A percentile compares a stretch with the other conserved stretches of the same genome.
Conservation (phyloP, 2,797 vertebrate genomes). For the Takifugu rubripes region DNA sequence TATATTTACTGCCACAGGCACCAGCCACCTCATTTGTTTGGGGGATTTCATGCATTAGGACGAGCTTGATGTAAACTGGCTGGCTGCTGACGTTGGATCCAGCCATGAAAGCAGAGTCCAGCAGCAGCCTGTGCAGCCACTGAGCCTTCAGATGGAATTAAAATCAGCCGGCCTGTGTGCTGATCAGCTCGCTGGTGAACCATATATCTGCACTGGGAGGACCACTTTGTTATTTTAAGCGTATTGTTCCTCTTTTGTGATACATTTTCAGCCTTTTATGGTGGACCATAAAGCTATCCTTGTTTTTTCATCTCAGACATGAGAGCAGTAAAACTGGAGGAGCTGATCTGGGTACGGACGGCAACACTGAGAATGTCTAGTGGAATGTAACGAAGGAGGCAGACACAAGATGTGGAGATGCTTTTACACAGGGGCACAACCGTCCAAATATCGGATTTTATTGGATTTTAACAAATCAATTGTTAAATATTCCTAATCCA, state of each 20-base stretch:
- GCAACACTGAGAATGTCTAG: conserved; percentile 13
- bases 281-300: conserved; percentile 37
- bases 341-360: conserved; percentile 7
- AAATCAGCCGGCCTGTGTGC: conserved; percentile 44
- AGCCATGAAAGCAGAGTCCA: conserved; percentile 59
- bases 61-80: conserved; percentile 63
- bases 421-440: conserved; percentile 1
- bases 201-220: conserved; percentile 52
- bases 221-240: conserved; percentile 54
- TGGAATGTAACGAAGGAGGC: conserved; percentile 9
- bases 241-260: conserved; percentile 56
- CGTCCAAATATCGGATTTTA: neutral
- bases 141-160: conserved; percentile 61
- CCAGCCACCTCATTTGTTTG: conserved; percentile 50
- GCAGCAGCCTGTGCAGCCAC: conserved; percentile 51
- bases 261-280: conserved; percentile 48
- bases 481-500: too few relatives aligned
- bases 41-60: conserved; percentile 49
- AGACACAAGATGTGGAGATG: conserved; percentile 4
- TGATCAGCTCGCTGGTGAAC: conserved; percentile 48
- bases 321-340: conserved; percentile 11
- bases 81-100: conserved; percentile 60
- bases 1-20: conserved; percentile 30
- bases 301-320: conserved; percentile 28
- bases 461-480: too few relatives aligned